These are phyloP conservation scores for Caenorhabditis latens DNA, from an alignment of 1,140 invertebrate species.

Conservation along the genomic window DNA sequence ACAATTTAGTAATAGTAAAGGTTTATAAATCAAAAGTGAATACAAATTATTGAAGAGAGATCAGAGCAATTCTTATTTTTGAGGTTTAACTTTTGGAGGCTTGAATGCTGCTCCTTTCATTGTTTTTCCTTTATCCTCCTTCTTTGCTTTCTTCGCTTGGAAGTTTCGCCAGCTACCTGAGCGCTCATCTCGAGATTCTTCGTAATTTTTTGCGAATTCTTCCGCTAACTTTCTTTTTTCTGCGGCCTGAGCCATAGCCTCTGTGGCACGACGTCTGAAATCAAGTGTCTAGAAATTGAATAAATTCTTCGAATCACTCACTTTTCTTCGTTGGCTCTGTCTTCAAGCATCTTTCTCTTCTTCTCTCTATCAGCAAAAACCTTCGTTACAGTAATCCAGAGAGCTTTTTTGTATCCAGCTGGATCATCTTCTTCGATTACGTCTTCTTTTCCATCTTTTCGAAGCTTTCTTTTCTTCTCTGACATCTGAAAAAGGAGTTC, in stretches of 20 bases:
- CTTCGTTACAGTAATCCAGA: constrained; percentile 74
- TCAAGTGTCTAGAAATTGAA: background rate
- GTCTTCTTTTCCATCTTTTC: constrained; percentile 88
- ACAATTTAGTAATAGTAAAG: background rate
- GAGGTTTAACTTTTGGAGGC: constrained; percentile 68
- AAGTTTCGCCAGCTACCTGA: constrained; percentile 69
- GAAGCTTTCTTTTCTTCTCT: constrained; percentile 93
- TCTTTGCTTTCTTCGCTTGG: constrained; percentile 66
- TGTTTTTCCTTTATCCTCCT: constrained; percentile 66
- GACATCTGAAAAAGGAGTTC: constrained; percentile 83
- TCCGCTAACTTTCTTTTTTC: constrained; percentile 77
- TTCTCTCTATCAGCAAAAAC: constrained; percentile 77
- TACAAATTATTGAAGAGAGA: background rate
- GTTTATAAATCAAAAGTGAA: background rate
- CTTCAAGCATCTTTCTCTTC: constrained; percentile 74
- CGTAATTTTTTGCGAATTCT: constrained; percentile 77
- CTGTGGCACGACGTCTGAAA: constrained; percentile 71
- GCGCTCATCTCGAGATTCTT: constrained; percentile 77
- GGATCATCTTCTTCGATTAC: constrained; percentile 89
- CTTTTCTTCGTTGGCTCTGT: constrained; percentile 75
- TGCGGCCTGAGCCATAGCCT: constrained; percentile 69
- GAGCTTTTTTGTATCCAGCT: constrained; percentile 72
- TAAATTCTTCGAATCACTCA: background rate
- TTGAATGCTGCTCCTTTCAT: constrained; percentile 67
- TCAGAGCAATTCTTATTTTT: constrained; percentile 44